These are phyloP conservation scores for Luehdorfia chinensis DNA, from an alignment of 1,140 invertebrate species.

Conservation along the genomic window DNA sequence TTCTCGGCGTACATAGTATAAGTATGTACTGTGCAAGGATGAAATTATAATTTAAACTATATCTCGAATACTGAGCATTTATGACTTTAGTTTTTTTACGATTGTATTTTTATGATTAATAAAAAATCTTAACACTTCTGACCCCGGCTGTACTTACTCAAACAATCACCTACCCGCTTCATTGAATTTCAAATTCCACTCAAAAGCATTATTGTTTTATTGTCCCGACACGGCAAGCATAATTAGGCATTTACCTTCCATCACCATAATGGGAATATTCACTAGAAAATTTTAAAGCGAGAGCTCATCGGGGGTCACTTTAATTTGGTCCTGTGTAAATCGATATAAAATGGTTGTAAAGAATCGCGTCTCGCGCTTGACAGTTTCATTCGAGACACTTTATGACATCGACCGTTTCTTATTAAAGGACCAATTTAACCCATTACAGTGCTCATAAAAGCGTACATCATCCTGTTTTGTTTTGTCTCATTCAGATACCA, in stretches of 20 bases:
- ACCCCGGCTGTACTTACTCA: conserved; percentile 13
- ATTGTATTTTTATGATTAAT: too few relatives aligned
- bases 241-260: conserved; percentile 20
- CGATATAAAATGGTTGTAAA: conserved; percentile 43
- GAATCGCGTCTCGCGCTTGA: conserved; percentile 44
- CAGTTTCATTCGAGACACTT: conserved; percentile 51
- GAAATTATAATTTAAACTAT: too few relatives aligned
- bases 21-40: too few relatives aligned
- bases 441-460: conserved; percentile 69
- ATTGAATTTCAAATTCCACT: conserved; percentile 27
- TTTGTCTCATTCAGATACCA: conserved; percentile 32
- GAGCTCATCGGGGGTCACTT: conserved; percentile 12
- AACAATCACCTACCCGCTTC: conserved; percentile 12
- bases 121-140: conserved; percentile 5
- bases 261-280: conserved; percentile 9
- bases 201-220: conserved; percentile 29
- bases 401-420: conserved; percentile 59
- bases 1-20: too few relatives aligned
- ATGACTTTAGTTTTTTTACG: too few relatives aligned
- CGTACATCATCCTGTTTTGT: conserved; percentile 66
- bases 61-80: too few relatives aligned
- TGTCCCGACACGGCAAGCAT: conserved; percentile 21
- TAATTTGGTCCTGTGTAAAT: conserved; percentile 31
- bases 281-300: conserved; percentile 6
- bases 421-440: conserved; percentile 74